phyloP scores from a whole-genome alignment of 2,888 invertebrate genomes.

The Hypena proboscidalis region DNA sequence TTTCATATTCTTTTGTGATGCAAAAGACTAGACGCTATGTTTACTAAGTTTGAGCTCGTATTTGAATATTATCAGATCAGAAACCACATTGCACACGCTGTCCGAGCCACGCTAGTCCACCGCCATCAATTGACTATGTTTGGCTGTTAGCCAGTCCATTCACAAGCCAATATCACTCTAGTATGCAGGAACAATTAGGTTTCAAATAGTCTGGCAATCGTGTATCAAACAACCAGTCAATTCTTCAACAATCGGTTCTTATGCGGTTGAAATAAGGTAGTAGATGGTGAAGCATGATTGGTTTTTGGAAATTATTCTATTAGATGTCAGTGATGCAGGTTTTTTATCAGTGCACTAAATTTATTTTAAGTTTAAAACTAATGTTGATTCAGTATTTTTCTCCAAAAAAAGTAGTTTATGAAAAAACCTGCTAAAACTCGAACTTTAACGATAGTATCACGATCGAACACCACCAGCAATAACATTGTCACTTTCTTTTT shows the following conservation, averaged over 20 bases:
- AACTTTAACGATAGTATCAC: too few species aligned
- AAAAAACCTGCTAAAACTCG: too few species aligned
- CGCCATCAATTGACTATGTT: slow-evolving; percentile 38
- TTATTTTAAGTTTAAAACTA: slow-evolving; percentile 23
- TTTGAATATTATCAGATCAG: slow-evolving; percentile 15
- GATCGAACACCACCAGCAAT: too few species aligned
- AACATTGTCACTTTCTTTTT: too few species aligned
- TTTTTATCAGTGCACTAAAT: slow-evolving; percentile 41
- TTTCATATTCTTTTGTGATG: too few species aligned
- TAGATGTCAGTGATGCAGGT: slow-evolving; percentile 34
- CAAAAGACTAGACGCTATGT: not conserved
- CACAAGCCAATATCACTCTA: slow-evolving; percentile 11
- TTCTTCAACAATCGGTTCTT: not conserved
- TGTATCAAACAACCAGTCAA: not conserved
- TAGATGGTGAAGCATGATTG: slow-evolving; percentile 8
- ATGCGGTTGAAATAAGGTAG: slow-evolving; percentile 11
- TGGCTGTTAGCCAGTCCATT: slow-evolving; percentile 36
- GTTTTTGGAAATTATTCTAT: slow-evolving; percentile 39
- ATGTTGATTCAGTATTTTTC: slow-evolving; percentile 1
- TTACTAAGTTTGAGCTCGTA: not conserved
- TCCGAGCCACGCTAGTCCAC: slow-evolving; percentile 25
- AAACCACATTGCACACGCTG: slow-evolving; percentile 18
- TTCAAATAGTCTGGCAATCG: slow-evolving; percentile 5
- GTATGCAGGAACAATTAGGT: slow-evolving; percentile 3
- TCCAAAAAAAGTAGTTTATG: not conserved